Evolutionary conservation across 1,140 invertebrate species (phyloP), one percentile per base, ranked within the genome.

Genomic region (Lutraria rhynchaena): DNA sequence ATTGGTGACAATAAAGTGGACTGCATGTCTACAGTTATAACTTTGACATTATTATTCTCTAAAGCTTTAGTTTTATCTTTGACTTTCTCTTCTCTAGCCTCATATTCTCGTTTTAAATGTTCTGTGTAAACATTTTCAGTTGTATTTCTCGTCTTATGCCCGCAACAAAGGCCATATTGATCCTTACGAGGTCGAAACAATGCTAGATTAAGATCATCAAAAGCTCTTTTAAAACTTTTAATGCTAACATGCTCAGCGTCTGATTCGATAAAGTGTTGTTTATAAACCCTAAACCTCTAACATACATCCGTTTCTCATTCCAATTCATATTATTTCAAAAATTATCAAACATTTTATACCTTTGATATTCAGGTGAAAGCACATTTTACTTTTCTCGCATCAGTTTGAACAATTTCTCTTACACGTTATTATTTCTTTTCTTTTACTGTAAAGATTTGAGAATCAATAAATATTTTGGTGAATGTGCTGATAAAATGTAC

Each of bases 11-110:
- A 63, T 13, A 63, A 37, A 3, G 33, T 5, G 33, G 13, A 24
- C n/a, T 63, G 60, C 3, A 63, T 5, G 33, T 63, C 60, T 31
- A 63, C 33, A 29, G 60, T 63, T 22, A 63, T 3, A 35, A 63
- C 60, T 24, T 24, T 63, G 7, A 24, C 13, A 7, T 63, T 63
- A 22, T 63, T 31, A 24, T 63, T 63, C 4, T 7, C 5, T n/a
- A 22, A 4, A 11, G 13, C 60, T 63, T 37, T 63, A n/a, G 24
- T 31, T 24, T 11, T 37, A 37, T 37, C n/a, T n/a, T n/a, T n/a
- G n/a, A n/a, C n/a, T n/a, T n/a, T n/a, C n/a, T n/a, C n/a, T n/a
- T n/a, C n/a, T 24, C 22, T 63, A 7, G 60, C 60, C n/a, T 63
- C 60, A 3, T 11, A 2, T 63, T 63, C 41, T 63, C 33, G 13